Evolutionary conservation across 2,888 invertebrate genomes (phyloP), one percentile per base, ranked within the genome.

Genomic region (Cryptosula pallasiana): DNA sequence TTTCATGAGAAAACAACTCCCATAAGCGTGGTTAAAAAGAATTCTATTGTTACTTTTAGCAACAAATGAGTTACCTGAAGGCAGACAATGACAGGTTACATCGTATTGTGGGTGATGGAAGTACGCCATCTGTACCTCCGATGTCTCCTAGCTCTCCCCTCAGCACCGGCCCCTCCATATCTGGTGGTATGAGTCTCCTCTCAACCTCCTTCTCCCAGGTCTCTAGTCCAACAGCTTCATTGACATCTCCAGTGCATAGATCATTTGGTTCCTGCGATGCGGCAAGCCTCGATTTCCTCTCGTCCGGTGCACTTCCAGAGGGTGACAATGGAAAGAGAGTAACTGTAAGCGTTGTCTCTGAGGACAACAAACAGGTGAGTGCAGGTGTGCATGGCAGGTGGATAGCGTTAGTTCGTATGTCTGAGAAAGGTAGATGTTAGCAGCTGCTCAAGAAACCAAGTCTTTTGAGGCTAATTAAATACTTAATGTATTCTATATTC

Each of bases 11-110:
- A n/a, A n/a, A n/a, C n/a, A n/a, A n/a, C n/a, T n/a, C n/a, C n/a
- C n/a, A n/a, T n/a, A n/a, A n/a, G n/a, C n/a, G n/a, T n/a, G n/a
- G n/a, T n/a, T n/a, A n/a, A n/a, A n/a, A n/a, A n/a, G n/a, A n/a
- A n/a, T n/a, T n/a, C n/a, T n/a, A n/a, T n/a, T n/a, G n/a, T n/a
- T n/a, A n/a, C 77, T 86, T 88, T 71, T 86, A 93, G 93, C 92
- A 91, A 84, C 97, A 99, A 87, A 97, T 98, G 95, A 88, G 94
- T 81, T 94, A 92, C 81, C 87, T 99, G 79, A 96, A 96, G 84
- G 94, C 96, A 80, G 97, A 98, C 86, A 97, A 98, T 84, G 95
- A 96, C 83, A 89, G 96, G 34, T 88, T 97, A 0, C 95, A 95
- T 82, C 89, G 93, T 79, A 87, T 96, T 83, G 94, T 96, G 20